Percentiles rank a stretch among this genome's conserved stretches.
Evolutionary conservation across 2,888 invertebrate genomes (phyloP).

Genomic region (Drosophila seclusa): DNA sequence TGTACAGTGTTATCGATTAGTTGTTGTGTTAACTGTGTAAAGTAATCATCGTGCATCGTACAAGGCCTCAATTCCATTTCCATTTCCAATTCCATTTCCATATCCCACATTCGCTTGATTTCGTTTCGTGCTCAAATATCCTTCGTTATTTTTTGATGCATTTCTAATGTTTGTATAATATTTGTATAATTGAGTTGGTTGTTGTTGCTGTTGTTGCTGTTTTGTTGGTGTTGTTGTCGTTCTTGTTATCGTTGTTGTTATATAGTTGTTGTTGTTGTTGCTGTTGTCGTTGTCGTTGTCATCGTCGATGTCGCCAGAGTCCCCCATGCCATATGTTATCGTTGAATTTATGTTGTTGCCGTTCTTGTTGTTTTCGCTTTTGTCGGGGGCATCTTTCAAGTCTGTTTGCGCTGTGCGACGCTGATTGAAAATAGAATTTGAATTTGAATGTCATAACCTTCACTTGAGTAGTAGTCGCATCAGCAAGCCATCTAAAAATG

Average conservation of each 20-base stretch:
- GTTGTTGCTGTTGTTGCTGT: conserved; percentile 3
- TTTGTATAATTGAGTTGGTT: conserved; percentile 76
- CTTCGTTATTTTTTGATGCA: conserved; percentile 76
- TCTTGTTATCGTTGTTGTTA: neutral
- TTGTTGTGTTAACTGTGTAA: conserved; percentile 3
- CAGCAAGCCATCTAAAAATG: conserved; percentile 35
- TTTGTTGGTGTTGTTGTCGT: conserved; percentile 19
- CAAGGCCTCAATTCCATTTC: conserved; percentile 20
- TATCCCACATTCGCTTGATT: conserved; percentile 33
- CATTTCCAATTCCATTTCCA: conserved; percentile 7
- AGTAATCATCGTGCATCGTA: conserved; percentile 34
- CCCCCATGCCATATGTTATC: conserved; percentile 38
- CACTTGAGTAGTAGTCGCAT: conserved; percentile 61
- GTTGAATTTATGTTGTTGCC: conserved; percentile 32
- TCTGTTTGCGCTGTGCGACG: conserved; percentile 41
- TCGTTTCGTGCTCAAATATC: conserved; percentile 69
- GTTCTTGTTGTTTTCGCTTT: conserved; percentile 11
- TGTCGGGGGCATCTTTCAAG: conserved; percentile 56
- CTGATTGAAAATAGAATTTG: conserved; percentile 75
- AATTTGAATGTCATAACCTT: conserved; percentile 74
- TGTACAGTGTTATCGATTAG: conserved; percentile 55
- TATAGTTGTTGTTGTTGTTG: conserved; percentile 15
- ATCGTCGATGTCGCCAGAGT: conserved; percentile 63
- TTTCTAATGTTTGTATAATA: conserved; percentile 76
- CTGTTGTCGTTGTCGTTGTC: conserved; percentile 17